These are phyloP conservation scores for Belgica antarctica DNA, from an alignment of 2,888 invertebrate genomes.

Conservation along the genomic window DNA sequence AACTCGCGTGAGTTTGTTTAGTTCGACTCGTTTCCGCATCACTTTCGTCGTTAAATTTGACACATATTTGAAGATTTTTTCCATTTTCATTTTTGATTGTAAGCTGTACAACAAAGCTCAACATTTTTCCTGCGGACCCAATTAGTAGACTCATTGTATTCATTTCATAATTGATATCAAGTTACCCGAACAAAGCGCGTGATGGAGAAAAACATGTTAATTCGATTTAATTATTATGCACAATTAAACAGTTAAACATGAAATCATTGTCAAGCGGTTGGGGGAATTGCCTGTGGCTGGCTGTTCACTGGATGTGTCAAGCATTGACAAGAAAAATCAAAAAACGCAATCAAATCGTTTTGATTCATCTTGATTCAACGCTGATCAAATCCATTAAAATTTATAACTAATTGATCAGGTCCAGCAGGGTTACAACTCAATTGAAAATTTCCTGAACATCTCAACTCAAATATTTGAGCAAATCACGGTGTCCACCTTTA, in stretches of 20 bases:
- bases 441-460: too few species aligned
- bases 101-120: background rate
- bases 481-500: too few species aligned
- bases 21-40: background rate
- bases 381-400: too few species aligned
- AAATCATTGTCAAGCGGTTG: background rate
- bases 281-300: background rate
- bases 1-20: too few species aligned
- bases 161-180: background rate
- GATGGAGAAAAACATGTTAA: background rate
- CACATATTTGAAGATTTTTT: background rate
- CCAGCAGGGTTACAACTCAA: too few species aligned
- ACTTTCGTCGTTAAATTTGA: background rate
- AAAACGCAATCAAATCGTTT: too few species aligned
- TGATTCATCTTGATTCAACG: too few species aligned
- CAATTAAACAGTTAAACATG: constrained; percentile 11
- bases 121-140: background rate
- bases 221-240: background rate
- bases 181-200: background rate
- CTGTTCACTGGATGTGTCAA: too few species aligned
- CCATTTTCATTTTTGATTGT: background rate
- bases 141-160: background rate
- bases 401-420: too few species aligned
- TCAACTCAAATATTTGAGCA: too few species aligned
- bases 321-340: too few species aligned